phyloP scores from a whole-genome alignment of 2,888 invertebrate species.

The Blomia tropicalis region DNA sequence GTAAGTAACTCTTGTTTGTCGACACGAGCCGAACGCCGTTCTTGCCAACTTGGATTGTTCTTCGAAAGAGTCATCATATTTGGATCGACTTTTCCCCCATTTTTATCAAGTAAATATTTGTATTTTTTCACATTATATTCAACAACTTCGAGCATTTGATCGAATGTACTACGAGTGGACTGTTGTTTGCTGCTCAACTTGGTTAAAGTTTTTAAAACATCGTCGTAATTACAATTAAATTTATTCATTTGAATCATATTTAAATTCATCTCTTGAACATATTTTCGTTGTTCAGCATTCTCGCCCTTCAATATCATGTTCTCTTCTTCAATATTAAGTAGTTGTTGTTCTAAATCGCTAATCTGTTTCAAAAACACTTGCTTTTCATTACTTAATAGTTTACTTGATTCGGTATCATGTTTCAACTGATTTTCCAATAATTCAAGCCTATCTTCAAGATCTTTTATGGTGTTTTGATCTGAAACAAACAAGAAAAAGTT shows the following conservation, averaged over 20 bases:
- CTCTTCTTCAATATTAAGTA: slow-evolving; percentile 3
- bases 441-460: slow-evolving; percentile 28
- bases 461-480: slow-evolving; percentile 25
- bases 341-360: slow-evolving; percentile 22
- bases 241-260: not conserved
- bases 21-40: slow-evolving; percentile 25
- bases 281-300: not conserved
- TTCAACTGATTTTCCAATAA: slow-evolving; percentile 25
- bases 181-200: not conserved
- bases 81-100: not conserved
- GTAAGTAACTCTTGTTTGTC: slow-evolving; percentile 26
- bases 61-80: not conserved
- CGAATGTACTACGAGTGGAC: not conserved
- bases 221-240: not conserved
- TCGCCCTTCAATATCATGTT: not conserved
- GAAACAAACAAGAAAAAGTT: not conserved
- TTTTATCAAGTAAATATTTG: not conserved
- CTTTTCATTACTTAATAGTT: slow-evolving; percentile 19
- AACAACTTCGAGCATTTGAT: not conserved
- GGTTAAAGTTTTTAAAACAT: not conserved
- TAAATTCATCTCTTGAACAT: not conserved
- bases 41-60: slow-evolving; percentile 24
- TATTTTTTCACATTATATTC: slow-evolving; percentile 1
- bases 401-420: slow-evolving; percentile 1
- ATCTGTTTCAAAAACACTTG: slow-evolving; percentile 20